These are phyloP conservation scores for Eudasyphora cyanicolor DNA, from an alignment of 2,888 invertebrate genomes.

Conservation along the genomic window DNA sequence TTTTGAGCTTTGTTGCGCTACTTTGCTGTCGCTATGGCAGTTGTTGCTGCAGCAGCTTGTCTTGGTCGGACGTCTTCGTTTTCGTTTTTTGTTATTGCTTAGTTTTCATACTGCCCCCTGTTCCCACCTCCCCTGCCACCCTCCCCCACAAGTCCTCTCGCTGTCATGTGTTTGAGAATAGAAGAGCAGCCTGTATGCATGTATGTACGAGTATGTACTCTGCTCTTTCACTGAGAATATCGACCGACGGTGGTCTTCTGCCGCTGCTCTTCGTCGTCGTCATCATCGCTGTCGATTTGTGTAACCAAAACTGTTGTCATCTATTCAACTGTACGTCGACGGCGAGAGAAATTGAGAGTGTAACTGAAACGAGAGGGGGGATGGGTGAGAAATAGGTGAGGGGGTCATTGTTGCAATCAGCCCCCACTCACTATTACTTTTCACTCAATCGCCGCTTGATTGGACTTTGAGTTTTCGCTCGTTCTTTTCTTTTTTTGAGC, in stretches of 20 bases:
- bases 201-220: not conserved
- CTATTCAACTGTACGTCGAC: not conserved
- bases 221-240: not conserved
- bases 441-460: not conserved
- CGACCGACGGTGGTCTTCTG: not conserved
- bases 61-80: not conserved
- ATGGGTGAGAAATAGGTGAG: not conserved
- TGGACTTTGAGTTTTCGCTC: not conserved
- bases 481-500: conserved; percentile 11
- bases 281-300: not conserved
- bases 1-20: conserved; percentile 12
- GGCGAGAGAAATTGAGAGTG: not conserved
- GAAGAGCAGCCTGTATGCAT: not conserved
- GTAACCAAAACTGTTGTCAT: conserved; percentile 11
- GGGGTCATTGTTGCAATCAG: not conserved
- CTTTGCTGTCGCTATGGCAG: not conserved
- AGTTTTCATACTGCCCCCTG: conserved; percentile 3
- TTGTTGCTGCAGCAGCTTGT: not conserved
- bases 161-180: not conserved
- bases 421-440: not conserved
- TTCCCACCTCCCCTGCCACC: not conserved
- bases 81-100: not conserved
- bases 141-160: not conserved
- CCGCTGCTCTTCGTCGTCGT: not conserved
- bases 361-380: no score